Evolutionary conservation across 2,888 invertebrate species (phyloP), one percentile per base, ranked within the genome.

Genomic region (Abrostola tripartita): DNA sequence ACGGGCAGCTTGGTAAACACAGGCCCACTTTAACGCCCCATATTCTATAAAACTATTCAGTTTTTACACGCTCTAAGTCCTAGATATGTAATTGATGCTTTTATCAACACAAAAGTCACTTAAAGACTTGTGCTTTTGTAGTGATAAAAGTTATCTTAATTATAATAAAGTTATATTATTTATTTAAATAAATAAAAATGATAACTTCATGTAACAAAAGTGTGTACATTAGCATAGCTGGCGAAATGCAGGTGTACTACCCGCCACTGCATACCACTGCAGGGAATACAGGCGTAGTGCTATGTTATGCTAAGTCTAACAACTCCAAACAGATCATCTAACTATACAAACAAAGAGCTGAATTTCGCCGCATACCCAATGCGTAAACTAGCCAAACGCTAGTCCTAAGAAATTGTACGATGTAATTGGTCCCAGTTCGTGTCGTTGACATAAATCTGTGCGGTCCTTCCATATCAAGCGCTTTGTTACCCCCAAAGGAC

Each of bases 401-500:
- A 61, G 52, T 63, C 72, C 71, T 67, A 63, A 79, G 76, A 53
- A 65, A 71, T 76, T 58, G 73, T 76, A 58, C 68, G 40, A 61
- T 52, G 67, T 71, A 79, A 79, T 76, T 75, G 71, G 50, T 78
- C 76, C 79, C 69, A 44, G 71, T 64, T 59, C 44, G 65, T 61
- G 52, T 50, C 40, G 12, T 41, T 61, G 50, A 71, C 79, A 71
- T 78, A 79, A 76, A 76, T 71, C 68, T 76, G 53, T 61, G 60
- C 63, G 53, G 59, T 38, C 38, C 24, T 51, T 24, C 57, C 38
- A 59, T 42, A 44, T 12, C 58, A n/a, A 52, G 12, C 54, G 11
- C 42, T 52, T 5, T 51, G 41, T 40, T 47, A 12, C 68, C 60
- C 77, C 64, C 36, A 14, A 59, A 66, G 73, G 68, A 75, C 55